phyloP scores from a whole-genome alignment of 2,888 invertebrate species.

The Lasioglossum lativentre region DNA sequence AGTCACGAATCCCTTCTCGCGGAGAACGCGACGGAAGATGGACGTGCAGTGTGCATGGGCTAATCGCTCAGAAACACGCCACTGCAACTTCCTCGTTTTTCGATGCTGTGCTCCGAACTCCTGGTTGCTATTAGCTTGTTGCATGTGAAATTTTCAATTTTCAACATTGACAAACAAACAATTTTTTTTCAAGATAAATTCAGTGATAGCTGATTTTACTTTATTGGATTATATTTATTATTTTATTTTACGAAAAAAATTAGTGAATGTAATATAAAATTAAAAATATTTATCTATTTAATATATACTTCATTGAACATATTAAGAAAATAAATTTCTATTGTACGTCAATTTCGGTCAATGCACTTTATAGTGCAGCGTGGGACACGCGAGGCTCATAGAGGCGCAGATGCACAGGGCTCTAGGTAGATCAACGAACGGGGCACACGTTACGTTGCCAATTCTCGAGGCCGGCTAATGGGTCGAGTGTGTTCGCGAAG shows the following conservation, averaged over 20 bases:
- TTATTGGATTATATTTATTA: no score
- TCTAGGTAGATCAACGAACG: slow-evolving; percentile 22
- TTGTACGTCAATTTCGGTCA: no score
- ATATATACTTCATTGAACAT: no score
- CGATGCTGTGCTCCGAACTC: not conserved
- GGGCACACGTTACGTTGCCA: slow-evolving; percentile 45
- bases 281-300: no score
- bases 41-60: not conserved
- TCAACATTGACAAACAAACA: not conserved
- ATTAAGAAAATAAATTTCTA: no score
- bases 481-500: slow-evolving; percentile 70
- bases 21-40: slow-evolving; percentile 16
- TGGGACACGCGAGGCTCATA: slow-evolving; percentile 1
- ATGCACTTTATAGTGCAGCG: not conserved
- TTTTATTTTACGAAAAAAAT: no score
- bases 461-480: slow-evolving; percentile 67
- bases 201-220: no score
- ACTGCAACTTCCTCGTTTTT: not conserved
- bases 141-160: not conserved
- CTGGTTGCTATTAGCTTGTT: not conserved
- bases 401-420: not conserved
- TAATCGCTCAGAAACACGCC: slow-evolving; percentile 26
- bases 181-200: no score
- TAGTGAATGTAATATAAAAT: no score
- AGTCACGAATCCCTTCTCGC: not conserved